Base-by-base conservation (phyloP, 2,888 invertebrate genomes). In the Alloplasta piceator region DNA sequence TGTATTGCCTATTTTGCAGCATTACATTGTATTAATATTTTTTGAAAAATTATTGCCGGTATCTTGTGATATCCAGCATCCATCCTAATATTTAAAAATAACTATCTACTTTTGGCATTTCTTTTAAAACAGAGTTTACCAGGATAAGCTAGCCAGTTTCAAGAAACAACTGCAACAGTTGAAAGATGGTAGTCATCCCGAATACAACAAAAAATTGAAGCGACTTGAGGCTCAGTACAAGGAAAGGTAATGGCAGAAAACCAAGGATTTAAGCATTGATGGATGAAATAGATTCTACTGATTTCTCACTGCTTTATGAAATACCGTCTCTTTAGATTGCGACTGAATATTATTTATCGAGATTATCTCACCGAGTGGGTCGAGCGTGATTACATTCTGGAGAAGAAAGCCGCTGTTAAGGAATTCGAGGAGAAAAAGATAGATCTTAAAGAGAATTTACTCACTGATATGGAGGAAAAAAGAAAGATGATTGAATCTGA, bases 391-490 rank as follows among this genome's bases (percentile, higher is more conserved):
- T 98, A 96, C 89, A 94, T 96, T 83, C 94, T 95, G 48, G 98
- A 99, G 90, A 98, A 97, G 90, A 97, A 97, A 90, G 96, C 97
- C 7, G 97, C 98, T 0, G 96, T 95, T 0, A 97, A 97, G 90
- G 98, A 99, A 89, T 98, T 97, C 93, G 98, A 98, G 89, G 98
- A 99, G 89, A 98, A 98, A 92, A 98, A 98, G 92, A 94, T 97
- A 84, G 98, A 98, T 91, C 92, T 98, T 14, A 95, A 96, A 86
- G 98, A 98, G 91, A 98, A 96, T 92, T 93, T 99, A 48, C 94
- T 99, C 39, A 95, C 95, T 43, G 98, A 99, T 91, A 96, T 98
- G 90, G 98, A 98, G 90, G 98, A 99, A 87, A 98, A 98, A 89
- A 94, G 96, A 88, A 96, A 96, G 87, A 94, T 96, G 86, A 97